Base-by-base conservation (phyloP, 1,140 invertebrate genomes). In the Physella acuta region DNA sequence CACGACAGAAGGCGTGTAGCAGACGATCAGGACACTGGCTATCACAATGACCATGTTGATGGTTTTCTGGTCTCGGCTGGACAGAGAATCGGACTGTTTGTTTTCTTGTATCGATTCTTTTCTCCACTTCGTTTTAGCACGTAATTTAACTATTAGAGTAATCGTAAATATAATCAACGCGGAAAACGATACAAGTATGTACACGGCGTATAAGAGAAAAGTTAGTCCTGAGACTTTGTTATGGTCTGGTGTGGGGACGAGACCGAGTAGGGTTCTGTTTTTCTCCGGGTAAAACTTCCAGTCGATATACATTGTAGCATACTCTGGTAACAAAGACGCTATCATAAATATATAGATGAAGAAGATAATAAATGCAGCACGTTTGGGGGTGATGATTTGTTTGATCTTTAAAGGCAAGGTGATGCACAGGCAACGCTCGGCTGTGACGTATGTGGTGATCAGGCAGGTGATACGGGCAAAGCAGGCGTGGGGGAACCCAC, bases 71-170 rank as follows among this genome's bases (percentile, higher is more conserved):
- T 24, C n/a, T 8, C n/a, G 28, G 28, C 52, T 4, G n/a, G n/a
- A 3, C 4, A 24, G 5, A 24, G 20, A 5, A 24, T 53, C n/a
- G 52, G n/a, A 4, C 8, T 11, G 52, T 20, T 44, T 44, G 20
- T 24, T 24, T 24, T 24, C 4, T 26, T 26, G 28, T 26, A 20
- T 8, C 4, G 28, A 53, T 4, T 56, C 11, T 31, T 30, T 26
- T 56, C 56, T 33, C 56, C 56, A 58, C 36, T 58, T 58, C 3
- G 30, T 4, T 58, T 58, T 58, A n/a, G 33, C 30, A 8, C 26
- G 3, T 3, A 58, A 1, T 33, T 33, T 58, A 20, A 58, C 31
- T 8, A 58, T 24, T 24, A 58, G 31, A 34, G 36, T 8, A 2
- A 24, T 30, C 8, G 56, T 59, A n/a, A 30, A 61, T 36, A 61